Conservation (phyloP, 1,140 invertebrate genomes). For the Procambarus virginalis region DNA sequence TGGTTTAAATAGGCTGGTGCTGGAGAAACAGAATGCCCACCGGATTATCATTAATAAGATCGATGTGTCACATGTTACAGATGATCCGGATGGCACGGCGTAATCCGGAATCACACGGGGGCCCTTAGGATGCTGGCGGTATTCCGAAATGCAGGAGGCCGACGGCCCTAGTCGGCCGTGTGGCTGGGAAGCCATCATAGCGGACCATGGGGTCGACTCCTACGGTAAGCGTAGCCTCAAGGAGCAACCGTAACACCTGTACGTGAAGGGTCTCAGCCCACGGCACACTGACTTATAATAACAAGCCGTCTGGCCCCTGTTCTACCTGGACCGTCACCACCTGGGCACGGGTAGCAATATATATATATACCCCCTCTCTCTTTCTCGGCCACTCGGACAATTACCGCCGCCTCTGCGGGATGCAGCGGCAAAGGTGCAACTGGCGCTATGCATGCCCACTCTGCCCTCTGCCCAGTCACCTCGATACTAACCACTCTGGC, state of each 20-base stretch:
- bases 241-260: conserved; percentile 32
- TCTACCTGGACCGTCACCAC: conserved; percentile 18
- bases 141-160: neutral
- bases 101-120: neutral
- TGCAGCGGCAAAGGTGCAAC: conserved; percentile 43
- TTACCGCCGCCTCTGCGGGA: conserved; percentile 1
- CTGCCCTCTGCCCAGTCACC: conserved; percentile 56
- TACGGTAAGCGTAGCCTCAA: conserved; percentile 30
- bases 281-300: conserved; percentile 33
- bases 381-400: conserved; percentile 12
- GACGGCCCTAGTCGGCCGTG: neutral
- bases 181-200: neutral
- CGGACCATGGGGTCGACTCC: neutral
- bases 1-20: too few relatives aligned
- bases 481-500: conserved; percentile 48
- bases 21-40: too few relatives aligned
- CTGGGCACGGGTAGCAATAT: conserved; percentile 6
- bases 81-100: neutral
- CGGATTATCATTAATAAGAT: neutral
- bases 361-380: neutral
- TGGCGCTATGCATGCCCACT: conserved; percentile 62
- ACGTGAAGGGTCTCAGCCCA: conserved; percentile 8
- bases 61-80: neutral
- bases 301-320: conserved; percentile 28
- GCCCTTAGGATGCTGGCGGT: too few relatives aligned